Conservation (phyloP, 2,888 invertebrate species). For the Azorinus chamasolen region DNA sequence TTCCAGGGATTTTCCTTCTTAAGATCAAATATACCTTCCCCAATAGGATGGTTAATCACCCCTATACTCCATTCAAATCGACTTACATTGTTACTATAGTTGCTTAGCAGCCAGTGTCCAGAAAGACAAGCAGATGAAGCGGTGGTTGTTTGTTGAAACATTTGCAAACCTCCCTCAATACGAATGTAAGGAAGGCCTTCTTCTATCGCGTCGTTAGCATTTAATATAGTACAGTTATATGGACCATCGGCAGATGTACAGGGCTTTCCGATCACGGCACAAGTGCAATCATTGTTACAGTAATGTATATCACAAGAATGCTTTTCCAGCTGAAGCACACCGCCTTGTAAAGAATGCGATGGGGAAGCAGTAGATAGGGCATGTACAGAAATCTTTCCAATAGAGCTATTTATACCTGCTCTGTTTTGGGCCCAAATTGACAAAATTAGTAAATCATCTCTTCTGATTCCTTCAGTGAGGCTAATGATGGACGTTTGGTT, state of each 20-base stretch:
- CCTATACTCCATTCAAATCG: conserved; percentile 65
- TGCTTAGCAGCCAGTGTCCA: conserved; percentile 44
- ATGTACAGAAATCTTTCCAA: conserved; percentile 40
- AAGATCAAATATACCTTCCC: conserved; percentile 51
- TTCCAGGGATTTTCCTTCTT: conserved; percentile 49
- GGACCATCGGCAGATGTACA: conserved; percentile 25
- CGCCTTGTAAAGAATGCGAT: background rate
- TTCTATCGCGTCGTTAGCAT: too few species aligned
- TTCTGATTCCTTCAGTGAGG: conserved; percentile 4
- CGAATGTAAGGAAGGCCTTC: conserved; percentile 5
- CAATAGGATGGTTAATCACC: conserved; percentile 25
- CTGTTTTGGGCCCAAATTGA: conserved; percentile 63
- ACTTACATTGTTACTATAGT: too few species aligned
- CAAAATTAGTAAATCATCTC: conserved; percentile 42
- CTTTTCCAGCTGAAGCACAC: conserved; percentile 34
- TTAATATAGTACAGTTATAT: background rate
- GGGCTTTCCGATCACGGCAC: conserved; percentile 50
- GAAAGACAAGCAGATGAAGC: conserved; percentile 42
- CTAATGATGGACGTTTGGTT: conserved; percentile 4
- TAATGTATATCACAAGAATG: conserved; percentile 58
- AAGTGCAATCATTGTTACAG: conserved; percentile 63
- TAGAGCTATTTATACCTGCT: conserved; percentile 46
- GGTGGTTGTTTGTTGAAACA: background rate
- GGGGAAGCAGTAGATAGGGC: background rate
- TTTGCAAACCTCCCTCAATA: too few species aligned